Conservation (phyloP, 2,113 vertebrate species). For the Melanocharis versteri region DNA sequence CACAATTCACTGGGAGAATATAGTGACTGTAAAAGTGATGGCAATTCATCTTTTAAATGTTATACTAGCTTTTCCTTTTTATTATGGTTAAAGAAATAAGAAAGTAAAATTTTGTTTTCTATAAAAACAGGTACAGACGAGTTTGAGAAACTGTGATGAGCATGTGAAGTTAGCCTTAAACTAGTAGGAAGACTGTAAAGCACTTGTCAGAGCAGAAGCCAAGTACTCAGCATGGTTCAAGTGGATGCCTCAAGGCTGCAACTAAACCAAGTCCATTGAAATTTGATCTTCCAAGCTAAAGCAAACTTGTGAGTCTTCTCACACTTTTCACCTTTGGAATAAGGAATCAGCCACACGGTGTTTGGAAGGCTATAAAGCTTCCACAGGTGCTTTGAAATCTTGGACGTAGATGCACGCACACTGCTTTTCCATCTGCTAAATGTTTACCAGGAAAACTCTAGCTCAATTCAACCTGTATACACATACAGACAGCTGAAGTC, state of each 20-base stretch:
- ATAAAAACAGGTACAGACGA: neutral
- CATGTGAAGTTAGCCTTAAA: neutral
- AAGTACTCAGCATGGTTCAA: neutral
- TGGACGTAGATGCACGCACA: accelerated
- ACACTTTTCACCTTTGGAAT: neutral
- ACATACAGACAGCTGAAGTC: neutral
- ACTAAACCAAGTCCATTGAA: neutral
- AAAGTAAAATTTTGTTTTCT: neutral
- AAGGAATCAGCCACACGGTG: neutral
- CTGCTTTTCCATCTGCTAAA: neutral
- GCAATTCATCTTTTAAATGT: neutral
- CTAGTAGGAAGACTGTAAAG: neutral
- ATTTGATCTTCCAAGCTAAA: neutral
- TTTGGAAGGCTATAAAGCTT: neutral
- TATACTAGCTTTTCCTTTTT: neutral
- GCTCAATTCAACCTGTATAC: neutral
- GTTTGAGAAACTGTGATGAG: neutral
- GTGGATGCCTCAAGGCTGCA: neutral
- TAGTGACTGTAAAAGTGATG: neutral
- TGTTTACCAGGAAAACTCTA: neutral
- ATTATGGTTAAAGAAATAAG: neutral
- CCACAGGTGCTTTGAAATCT: neutral
- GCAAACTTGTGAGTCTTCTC: neutral
- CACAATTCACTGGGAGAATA: neutral
- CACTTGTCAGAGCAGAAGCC: neutral